Evolutionary conservation across 2,797 vertebrate genomes (phyloP).

Genomic region (Syngnathus acus): DNA sequence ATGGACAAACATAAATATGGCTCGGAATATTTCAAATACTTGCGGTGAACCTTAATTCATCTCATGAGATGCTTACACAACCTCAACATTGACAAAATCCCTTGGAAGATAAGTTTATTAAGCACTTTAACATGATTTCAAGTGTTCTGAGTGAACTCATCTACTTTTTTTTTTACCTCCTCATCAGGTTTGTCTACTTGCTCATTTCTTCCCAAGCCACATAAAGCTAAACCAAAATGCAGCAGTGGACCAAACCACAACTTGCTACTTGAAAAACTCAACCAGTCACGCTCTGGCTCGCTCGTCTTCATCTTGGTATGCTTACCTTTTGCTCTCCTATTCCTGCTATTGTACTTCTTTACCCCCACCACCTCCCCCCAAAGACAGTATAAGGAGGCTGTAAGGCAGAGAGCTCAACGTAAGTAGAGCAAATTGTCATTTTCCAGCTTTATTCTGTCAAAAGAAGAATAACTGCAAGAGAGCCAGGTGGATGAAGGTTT

Average conservation of each 20-base stretch:
- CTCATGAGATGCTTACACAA: constrained; percentile 46
- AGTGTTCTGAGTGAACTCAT: constrained; percentile 30
- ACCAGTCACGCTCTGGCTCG: constrained; percentile 20
- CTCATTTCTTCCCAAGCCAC: constrained; percentile 48
- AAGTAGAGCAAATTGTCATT: constrained; percentile 72
- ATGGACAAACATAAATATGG: constrained; percentile 56
- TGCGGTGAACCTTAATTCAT: constrained; percentile 44
- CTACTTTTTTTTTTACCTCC: constrained; percentile 18
- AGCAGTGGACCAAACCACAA: constrained; percentile 47
- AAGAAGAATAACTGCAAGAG: constrained; percentile 63
- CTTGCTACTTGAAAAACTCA: constrained; percentile 35
- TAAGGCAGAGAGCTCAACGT: constrained; percentile 59
- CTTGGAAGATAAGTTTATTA: constrained; percentile 40
- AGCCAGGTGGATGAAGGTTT: constrained; percentile 51
- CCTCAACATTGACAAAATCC: constrained; percentile 32
- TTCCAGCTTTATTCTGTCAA: constrained; percentile 65
- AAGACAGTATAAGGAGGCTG: constrained; percentile 34
- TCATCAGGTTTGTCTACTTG: constrained; percentile 31
- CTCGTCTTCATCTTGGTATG: constrained; percentile 34
- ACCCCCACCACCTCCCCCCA: background rate
- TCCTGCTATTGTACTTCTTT: constrained; percentile 26
- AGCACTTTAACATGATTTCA: constrained; percentile 43
- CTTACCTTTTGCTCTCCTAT: constrained; percentile 31
- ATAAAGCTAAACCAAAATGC: constrained; percentile 50
- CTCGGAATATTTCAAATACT: constrained; percentile 53